phyloP scores from a whole-genome alignment of 2,113 vertebrate species.

The Mungos mungo region DNA sequence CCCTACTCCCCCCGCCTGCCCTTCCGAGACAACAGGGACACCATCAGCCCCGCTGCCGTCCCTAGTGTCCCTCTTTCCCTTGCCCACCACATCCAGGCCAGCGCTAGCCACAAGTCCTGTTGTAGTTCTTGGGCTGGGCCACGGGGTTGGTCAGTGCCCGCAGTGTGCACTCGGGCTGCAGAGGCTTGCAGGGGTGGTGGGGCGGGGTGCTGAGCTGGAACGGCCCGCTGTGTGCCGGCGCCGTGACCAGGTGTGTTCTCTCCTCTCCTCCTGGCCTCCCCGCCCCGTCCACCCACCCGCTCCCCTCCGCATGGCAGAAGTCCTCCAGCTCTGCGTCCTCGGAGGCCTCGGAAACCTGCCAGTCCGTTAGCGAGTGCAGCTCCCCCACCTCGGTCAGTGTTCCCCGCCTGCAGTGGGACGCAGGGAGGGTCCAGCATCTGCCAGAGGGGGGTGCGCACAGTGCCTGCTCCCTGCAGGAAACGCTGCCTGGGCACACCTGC shows the following conservation, averaged over 20 bases:
- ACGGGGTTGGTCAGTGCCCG: rapidly evolving
- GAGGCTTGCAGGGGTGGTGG: rapidly evolving
- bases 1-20: rapidly evolving
- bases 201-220: background rate
- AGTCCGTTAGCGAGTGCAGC: conserved; percentile 98
- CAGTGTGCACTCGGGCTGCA: rapidly evolving
- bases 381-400: conserved; percentile 97
- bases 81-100: rapidly evolving
- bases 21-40: background rate
- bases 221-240: background rate
- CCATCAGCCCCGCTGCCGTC: background rate
- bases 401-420: background rate
- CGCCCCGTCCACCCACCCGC: background rate
- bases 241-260: conserved; percentile 70
- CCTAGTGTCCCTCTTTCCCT: background rate
- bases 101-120: background rate
- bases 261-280: conserved; percentile 37
- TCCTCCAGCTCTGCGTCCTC: conserved; percentile 99
- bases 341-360: conserved; percentile 97
- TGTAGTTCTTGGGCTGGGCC: background rate
- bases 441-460: background rate
- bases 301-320: conserved; percentile 87
- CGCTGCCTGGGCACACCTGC: background rate
- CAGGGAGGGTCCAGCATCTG: background rate
- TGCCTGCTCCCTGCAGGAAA: background rate